Evolutionary conservation across 1,140 invertebrate species (phyloP).

Genomic region (Cydia strobilella): DNA sequence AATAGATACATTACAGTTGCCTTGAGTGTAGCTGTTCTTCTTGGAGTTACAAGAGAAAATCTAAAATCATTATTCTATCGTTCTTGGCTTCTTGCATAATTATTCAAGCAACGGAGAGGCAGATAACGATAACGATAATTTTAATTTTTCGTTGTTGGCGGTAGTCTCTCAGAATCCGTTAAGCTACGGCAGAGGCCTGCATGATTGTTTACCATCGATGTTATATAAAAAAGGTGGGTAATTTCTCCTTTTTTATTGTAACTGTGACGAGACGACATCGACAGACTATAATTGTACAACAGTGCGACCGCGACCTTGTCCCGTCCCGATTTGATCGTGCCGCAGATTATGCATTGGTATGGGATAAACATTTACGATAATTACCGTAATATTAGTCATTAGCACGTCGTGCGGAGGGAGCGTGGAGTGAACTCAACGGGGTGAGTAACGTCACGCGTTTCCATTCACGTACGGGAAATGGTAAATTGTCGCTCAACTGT

Average conservation of each 20-base stretch:
- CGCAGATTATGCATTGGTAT: constrained; percentile 22
- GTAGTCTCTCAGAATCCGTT: too few species aligned
- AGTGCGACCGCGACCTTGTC: constrained; percentile 40
- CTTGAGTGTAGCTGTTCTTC: constrained; percentile 5
- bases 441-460: constrained; percentile 7
- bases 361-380: constrained; percentile 15
- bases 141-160: too few species aligned
- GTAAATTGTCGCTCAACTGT: too few species aligned
- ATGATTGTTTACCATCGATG: too few species aligned
- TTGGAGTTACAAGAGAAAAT: too few species aligned
- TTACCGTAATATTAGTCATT: constrained; percentile 29
- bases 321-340: constrained; percentile 6
- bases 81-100: too few species aligned
- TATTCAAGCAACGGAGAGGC: too few species aligned
- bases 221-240: too few species aligned
- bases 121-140: too few species aligned
- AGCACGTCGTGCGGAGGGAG: constrained; percentile 14
- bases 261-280: constrained; percentile 57
- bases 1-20: constrained; percentile 14
- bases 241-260: too few species aligned
- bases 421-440: constrained; percentile 27
- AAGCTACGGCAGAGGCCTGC: too few species aligned
- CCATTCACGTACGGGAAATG: background rate
- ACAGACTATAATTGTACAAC: constrained; percentile 11
- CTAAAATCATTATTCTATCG: too few species aligned